Evolutionary conservation across 1,140 invertebrate genomes (phyloP), one percentile per base, ranked within the genome.

Genomic region (Holotrichia oblita): DNA sequence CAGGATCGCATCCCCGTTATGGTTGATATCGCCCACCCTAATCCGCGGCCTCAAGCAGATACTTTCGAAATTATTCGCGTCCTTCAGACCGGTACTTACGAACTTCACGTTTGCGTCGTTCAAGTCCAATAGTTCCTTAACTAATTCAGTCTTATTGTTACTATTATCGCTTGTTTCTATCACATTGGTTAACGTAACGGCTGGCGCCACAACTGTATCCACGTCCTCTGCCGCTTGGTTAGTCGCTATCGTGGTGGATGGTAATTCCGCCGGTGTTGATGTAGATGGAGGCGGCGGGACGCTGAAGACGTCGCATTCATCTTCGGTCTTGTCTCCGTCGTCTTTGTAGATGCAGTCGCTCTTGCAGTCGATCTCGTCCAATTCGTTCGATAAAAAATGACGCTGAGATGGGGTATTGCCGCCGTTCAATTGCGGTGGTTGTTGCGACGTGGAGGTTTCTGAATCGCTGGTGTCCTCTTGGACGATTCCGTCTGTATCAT

Each of bases 301-400:
- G 48, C 48, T 55, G 48, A 55, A 55, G n/a, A 55, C 48, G 48
- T 55, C 48, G 48, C 48, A 55, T 17, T 55, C 48, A 17, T 55
- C 48, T 17, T 55, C 48, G 85, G 85, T 79, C 85, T 81, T 55
- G 87, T 87, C 27, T 85, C 82, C 80, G 85, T 85, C 55, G 20
- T 80, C 61, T 22, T 80, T 80, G 69, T 79, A 80, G 75, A 80
- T 80, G 80, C 80, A 80, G 42, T 80, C 80, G 44, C 80, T 80
- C 20, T 80, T 80, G 42, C 80, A 80, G 75, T 80, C 80, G 78
- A 59, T 79, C 40, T 79, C 77, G 44, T 80, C 80, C 17, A 41
- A 10, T 10, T 69, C 48, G 48, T 14, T n/a, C 48, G 48, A 55
- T 55, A 55, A 55, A 55, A 55, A 55, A 55, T 14, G 6, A 17